phyloP scores from a whole-genome alignment of 2,113 vertebrate genomes.

The Gavialis gangeticus region DNA sequence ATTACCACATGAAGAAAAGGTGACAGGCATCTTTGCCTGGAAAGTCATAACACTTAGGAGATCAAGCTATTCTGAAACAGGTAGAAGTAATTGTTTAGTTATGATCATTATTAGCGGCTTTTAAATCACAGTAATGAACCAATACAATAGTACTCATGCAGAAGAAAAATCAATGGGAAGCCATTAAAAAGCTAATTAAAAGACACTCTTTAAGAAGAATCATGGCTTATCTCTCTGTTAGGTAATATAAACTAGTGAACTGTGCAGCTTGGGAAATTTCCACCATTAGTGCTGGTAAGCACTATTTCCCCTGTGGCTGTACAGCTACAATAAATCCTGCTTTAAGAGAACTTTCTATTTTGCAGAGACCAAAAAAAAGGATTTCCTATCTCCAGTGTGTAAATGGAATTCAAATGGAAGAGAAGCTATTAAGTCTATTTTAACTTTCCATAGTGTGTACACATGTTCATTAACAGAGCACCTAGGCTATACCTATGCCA shows the following conservation, averaged over 20 bases:
- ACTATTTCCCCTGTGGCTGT: slow-evolving; percentile 44
- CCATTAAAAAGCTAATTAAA: slow-evolving; percentile 89
- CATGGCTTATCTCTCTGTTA: slow-evolving; percentile 72
- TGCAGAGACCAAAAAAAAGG: slow-evolving; percentile 12
- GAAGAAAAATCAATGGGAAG: slow-evolving; percentile 74
- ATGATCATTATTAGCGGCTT: slow-evolving; percentile 75
- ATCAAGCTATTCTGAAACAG: slow-evolving; percentile 57
- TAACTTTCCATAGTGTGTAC: background rate
- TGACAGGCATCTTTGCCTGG: background rate
- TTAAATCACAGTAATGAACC: slow-evolving; percentile 79
- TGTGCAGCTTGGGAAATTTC: slow-evolving; percentile 64
- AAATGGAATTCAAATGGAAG: background rate
- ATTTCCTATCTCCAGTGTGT: background rate
- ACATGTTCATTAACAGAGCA: background rate
- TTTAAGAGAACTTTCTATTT: slow-evolving; percentile 54
- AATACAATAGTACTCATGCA: slow-evolving; percentile 64
- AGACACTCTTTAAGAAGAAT: slow-evolving; percentile 72
- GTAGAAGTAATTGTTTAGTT: slow-evolving; percentile 73
- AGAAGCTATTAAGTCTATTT: background rate
- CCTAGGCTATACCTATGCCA: background rate
- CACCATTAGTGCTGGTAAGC: slow-evolving; percentile 58
- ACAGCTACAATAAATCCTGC: slow-evolving; percentile 63
- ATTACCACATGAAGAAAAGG: background rate
- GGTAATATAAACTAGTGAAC: slow-evolving; percentile 71
- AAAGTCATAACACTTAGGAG: background rate